Base-by-base conservation (phyloP, 2,888 invertebrate species). In the Chirona hameri region DNA sequence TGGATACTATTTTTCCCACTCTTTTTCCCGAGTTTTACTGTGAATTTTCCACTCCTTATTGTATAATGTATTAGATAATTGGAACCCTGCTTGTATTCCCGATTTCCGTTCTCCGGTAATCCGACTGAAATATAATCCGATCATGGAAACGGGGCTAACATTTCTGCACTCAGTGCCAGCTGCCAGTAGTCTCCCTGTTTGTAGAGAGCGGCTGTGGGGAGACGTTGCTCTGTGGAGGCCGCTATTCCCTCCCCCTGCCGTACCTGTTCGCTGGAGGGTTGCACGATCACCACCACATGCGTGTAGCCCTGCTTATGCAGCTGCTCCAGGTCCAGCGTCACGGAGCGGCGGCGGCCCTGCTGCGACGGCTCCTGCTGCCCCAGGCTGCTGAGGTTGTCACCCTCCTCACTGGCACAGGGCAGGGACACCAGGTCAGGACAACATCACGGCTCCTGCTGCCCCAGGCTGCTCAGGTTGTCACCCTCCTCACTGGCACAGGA, bases 271-370 rank as follows among this genome's bases (percentile, higher is more conserved):
- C 83, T 84, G 18, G 84, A 80, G 21, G 84, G 80, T 31, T 91
- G 90, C 46, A 94, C 90, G 87, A 91, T 91, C 46, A 95, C 89
- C 18, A 95, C 87, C 10, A 95, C 89, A 87, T 95, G 95, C 0
- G 93, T 91, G 90, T 92, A 92, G 55, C 90, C 88, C 84, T 91
- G 88, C 82, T 90, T 89, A 84, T 90, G 91, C 15, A 95, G 86
- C 83, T 91, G 90, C 69, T 91, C 90, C 80, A 94, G 87, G 86
- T 93, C 90, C 4, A 95, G 87, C 83, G 89, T 88, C 15, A 90
- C 87, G 39, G 87, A 88, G 87, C 90, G 90, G 85, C 91, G 88
- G 85, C 89, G 88, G 82, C 85, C 84, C 39, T 14, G 39, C 2
- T 0, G 21, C 39, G 76, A 76, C 48, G 92, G 91, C 48, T 90